Conservation (phyloP, 2,888 invertebrate genomes). For the Stenurella melanura region DNA sequence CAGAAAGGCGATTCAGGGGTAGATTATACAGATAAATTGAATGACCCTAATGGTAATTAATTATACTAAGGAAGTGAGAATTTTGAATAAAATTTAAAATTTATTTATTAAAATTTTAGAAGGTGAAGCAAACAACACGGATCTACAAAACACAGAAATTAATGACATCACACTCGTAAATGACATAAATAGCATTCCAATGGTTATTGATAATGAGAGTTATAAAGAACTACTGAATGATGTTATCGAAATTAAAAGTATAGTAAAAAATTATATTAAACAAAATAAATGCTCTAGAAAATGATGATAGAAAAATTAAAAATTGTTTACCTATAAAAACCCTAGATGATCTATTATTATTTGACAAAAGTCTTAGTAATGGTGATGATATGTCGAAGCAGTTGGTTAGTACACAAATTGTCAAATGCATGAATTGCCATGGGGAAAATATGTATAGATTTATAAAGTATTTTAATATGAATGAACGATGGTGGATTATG, state of each 20-base stretch:
- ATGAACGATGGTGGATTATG: too few relatives aligned
- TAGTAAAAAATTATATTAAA: not conserved
- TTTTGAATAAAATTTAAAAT: not conserved
- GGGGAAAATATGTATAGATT: too few relatives aligned
- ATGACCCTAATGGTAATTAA: not conserved
- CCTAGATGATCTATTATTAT: not conserved
- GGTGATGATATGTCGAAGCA: not conserved
- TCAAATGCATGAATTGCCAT: not conserved
- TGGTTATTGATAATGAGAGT: not conserved
- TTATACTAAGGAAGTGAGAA: not conserved
- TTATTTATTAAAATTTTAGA: not conserved
- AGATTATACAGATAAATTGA: not conserved
- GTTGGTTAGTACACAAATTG: not conserved
- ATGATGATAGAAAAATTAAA: constrained; percentile 6
- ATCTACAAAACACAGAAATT: not conserved
- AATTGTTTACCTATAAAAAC: not conserved
- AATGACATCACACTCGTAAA: not conserved
- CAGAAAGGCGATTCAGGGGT: not conserved
- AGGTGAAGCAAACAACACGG: not conserved
- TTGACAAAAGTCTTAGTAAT: not conserved
- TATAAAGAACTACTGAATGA: not conserved
- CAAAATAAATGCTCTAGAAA: not conserved
- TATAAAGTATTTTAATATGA: too few relatives aligned
- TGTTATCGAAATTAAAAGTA: not conserved
- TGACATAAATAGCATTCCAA: not conserved